These are phyloP conservation scores for Dicerorhinus sumatrensis DNA, from an alignment of 2,113 vertebrate genomes.

Conservation along the genomic window DNA sequence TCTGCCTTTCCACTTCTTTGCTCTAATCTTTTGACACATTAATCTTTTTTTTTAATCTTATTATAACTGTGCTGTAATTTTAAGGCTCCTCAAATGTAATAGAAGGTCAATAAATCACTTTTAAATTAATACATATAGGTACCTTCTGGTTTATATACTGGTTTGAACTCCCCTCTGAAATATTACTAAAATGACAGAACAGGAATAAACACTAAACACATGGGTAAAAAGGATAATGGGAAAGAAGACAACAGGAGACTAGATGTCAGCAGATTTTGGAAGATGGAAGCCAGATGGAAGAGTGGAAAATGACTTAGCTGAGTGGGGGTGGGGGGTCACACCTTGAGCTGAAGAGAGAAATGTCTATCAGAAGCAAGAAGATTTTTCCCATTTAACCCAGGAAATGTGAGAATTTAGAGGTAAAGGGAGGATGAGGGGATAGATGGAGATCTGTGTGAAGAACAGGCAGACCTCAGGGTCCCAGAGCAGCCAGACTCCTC, in stretches of 20 bases:
- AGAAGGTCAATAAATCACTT: neutral
- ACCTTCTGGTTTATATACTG: neutral
- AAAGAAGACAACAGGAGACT: neutral
- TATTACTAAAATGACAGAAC: neutral
- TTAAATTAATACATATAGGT: neutral
- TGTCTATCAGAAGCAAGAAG: neutral
- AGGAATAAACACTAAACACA: neutral
- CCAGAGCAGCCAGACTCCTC: neutral
- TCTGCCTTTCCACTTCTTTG: neutral
- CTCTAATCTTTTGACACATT: neutral
- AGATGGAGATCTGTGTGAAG: neutral
- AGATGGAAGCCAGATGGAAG: neutral
- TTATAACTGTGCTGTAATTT: neutral
- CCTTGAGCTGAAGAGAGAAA: neutral
- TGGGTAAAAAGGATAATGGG: neutral
- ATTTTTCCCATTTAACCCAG: neutral
- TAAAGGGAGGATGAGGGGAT: neutral
- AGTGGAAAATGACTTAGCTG: neutral
- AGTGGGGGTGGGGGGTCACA: neutral
- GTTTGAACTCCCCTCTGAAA: neutral
- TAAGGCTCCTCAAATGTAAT: neutral
- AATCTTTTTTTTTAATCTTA: neutral
- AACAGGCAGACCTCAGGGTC: neutral
- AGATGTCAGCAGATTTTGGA: neutral
- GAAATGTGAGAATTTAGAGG: neutral